Percentiles rank a stretch among this genome's conserved stretches.
These are phyloP conservation scores for Abscondita cerata DNA, from an alignment of 2,888 invertebrate species.

Conservation along the genomic window DNA sequence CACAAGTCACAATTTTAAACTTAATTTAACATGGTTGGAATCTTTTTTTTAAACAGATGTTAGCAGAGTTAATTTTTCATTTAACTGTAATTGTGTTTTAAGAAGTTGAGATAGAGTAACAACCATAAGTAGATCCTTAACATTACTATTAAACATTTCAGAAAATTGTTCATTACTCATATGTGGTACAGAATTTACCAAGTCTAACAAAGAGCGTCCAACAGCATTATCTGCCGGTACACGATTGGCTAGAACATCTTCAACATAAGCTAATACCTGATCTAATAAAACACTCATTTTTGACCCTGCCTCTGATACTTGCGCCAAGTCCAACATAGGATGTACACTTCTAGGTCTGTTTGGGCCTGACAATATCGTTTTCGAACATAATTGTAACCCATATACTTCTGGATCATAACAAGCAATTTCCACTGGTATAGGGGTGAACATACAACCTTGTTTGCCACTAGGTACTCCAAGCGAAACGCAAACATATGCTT, in stretches of 20 bases:
- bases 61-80: constrained; percentile 91
- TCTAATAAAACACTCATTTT: constrained; percentile 80
- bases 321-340: constrained; percentile 60
- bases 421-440: constrained; percentile 86
- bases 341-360: constrained; percentile 57
- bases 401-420: constrained; percentile 93
- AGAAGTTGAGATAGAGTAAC: constrained; percentile 94
- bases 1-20: background rate
- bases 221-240: constrained; percentile 83
- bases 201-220: constrained; percentile 87
- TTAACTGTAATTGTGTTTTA: constrained; percentile 94
- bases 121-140: constrained; percentile 97
- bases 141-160: constrained; percentile 93
- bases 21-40: no score
- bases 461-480: constrained; percentile 95
- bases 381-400: constrained; percentile 81
- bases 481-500: constrained; percentile 91
- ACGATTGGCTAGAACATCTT: constrained; percentile 87
- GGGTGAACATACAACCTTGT: constrained; percentile 95
- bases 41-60: constrained; percentile 63
- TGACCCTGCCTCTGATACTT: constrained; percentile 85
- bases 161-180: constrained; percentile 91
- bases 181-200: constrained; percentile 91
- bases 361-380: constrained; percentile 70
- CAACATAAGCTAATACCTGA: constrained; percentile 84